Evolutionary conservation across 1,140 invertebrate species (phyloP).

Genomic region (Muscidifurax raptorellus): DNA sequence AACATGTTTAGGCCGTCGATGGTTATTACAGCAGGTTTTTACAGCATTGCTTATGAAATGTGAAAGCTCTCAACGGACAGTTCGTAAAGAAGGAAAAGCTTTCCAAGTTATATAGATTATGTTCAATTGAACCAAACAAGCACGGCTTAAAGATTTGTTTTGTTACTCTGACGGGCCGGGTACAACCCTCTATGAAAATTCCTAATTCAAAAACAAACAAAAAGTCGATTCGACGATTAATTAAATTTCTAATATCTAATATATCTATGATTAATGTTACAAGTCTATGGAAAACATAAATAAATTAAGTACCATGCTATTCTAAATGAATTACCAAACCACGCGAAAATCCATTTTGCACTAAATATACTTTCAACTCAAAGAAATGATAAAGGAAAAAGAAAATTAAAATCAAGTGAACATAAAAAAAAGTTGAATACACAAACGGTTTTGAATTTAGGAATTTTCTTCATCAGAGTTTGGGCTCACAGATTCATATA

Average conservation of each 20-base stretch:
- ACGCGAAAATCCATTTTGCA: background rate
- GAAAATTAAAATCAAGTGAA: background rate
- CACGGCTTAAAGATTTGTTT: background rate
- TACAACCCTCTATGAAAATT: constrained; percentile 26
- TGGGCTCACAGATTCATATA: constrained; percentile 35
- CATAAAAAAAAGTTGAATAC: background rate
- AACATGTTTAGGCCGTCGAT: no score
- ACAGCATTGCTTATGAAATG: background rate
- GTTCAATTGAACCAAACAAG: background rate
- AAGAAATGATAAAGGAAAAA: background rate
- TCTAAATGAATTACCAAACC: background rate
- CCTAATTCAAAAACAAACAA: constrained; percentile 30
- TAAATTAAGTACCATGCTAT: constrained; percentile 13
- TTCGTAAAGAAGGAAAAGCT: background rate
- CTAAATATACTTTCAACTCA: background rate
- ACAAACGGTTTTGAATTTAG: constrained; percentile 1
- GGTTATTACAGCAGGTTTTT: constrained; percentile 7
- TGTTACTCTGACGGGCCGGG: background rate
- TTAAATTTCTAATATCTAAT: background rate
- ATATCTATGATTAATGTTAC: background rate
- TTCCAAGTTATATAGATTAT: background rate
- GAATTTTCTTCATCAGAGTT: constrained; percentile 38
- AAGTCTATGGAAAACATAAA: constrained; percentile 10
- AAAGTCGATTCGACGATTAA: background rate
- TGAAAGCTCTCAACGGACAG: background rate